Base-by-base conservation (phyloP, 2,797 vertebrate genomes). In the Hippoglossus hippoglossus region DNA sequence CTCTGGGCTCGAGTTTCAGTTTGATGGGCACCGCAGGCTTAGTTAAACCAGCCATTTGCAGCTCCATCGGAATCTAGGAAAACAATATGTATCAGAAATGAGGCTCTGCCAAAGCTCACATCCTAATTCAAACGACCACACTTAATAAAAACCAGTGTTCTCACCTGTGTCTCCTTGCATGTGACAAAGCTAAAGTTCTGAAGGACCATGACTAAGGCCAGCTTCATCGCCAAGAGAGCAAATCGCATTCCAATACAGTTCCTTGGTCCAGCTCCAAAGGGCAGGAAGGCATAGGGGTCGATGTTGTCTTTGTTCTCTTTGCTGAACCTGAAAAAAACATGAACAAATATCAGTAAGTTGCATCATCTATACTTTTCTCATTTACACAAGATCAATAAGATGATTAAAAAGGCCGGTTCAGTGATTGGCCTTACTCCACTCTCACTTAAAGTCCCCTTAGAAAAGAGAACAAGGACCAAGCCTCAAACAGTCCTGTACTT, bases 181-280 rank as follows among this genome's bases (percentile, higher is more conserved):
- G 91, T 88, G 41, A 92, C 91, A 76, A 97, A 88, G 62, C 74
- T 95, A 88, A 96, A 96, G 51, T 91, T 87, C 80, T 96, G 95
- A 63, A 97, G 71, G 3, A 97, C 57, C 64, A 90, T 73, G n/a
- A 67, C 2, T 0, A 96, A 15, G 3, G 84, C 93, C 3, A 95
- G 49, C 88, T 97, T 97, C 79, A 97, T 92, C 73, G 69, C 81
- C 72, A 97, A 51, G 10, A 94, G 22, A 6, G 95, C 96, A 80
- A 96, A 97, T 50, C 95, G 84, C 96, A 96, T 96, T 67, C 95
- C 96, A 0, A 97, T 85, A 77, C 96, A 97, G 86, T 97, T 98
- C 60, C 95, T 94, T 63, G 97, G 97, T 0, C 96, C 96, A 0
- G 87, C 83, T 71, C 97, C 96, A 51, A 98, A 98, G n/a, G 96